phyloP scores from a whole-genome alignment of 2,797 vertebrate genomes.

The Anolis apletophallus region DNA sequence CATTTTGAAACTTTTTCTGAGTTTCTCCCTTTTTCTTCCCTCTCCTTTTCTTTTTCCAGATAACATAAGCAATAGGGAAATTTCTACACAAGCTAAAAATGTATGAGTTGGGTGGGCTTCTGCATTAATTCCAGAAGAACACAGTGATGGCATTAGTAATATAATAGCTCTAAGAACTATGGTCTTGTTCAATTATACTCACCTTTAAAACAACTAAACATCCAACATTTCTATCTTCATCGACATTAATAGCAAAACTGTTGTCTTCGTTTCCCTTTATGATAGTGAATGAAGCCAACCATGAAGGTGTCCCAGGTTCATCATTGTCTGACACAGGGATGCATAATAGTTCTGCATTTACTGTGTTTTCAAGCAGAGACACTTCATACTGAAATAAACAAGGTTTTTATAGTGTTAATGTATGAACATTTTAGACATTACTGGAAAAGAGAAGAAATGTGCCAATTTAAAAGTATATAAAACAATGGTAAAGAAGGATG shows the following conservation, averaged over 20 bases:
- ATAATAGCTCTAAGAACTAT: neutral
- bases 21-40: neutral
- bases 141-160: neutral
- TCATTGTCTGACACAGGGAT: slow-evolving; percentile 87
- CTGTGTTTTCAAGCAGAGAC: slow-evolving; percentile 84
- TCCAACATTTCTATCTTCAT: slow-evolving; percentile 86
- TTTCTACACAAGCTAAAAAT: neutral
- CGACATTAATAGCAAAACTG: slow-evolving; percentile 86
- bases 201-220: slow-evolving; percentile 87
- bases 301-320: slow-evolving; percentile 80
- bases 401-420: neutral
- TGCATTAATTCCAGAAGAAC: neutral
- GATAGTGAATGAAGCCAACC: slow-evolving; percentile 83
- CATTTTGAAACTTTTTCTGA: neutral
- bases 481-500: no score
- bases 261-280: slow-evolving; percentile 86
- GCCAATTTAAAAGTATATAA: neutral
- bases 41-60: neutral
- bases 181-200: slow-evolving; percentile 39
- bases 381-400: slow-evolving; percentile 77
- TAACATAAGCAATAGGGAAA: neutral
- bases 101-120: neutral
- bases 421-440: slow-evolving; percentile 15
- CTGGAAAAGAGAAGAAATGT: neutral
- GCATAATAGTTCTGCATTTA: slow-evolving; percentile 80